These are phyloP conservation scores for Trematocara nigrifrons DNA, from an alignment of 2,113 vertebrate species.

Conservation along the genomic window DNA sequence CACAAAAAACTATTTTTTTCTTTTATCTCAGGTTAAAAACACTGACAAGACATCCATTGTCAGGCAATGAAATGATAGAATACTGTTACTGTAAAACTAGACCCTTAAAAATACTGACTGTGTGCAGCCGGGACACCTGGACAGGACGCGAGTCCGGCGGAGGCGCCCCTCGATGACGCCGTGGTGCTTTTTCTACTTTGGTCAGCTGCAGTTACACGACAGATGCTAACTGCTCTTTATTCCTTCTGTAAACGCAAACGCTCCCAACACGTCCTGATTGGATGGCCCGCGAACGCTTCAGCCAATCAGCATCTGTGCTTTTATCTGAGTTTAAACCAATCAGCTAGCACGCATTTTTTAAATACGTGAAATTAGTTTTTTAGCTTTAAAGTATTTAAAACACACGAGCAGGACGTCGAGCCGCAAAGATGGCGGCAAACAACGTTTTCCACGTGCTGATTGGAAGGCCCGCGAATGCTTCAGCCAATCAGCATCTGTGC, in stretches of 20 bases:
- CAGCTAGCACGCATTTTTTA: too few relatives aligned
- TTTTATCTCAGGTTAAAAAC: slow-evolving; percentile 76
- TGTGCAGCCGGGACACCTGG: slow-evolving; percentile 70
- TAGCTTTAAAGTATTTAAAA: too few relatives aligned
- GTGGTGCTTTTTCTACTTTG: background rate
- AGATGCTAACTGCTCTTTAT: background rate
- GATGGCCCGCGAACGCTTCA: background rate
- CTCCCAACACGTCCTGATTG: background rate
- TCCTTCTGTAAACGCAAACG: accelerated
- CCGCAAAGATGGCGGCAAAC: too few relatives aligned
- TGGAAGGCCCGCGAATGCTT: background rate
- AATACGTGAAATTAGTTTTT: too few relatives aligned
- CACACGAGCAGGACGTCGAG: too few relatives aligned
- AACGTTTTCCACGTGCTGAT: background rate
- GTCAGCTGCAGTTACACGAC: slow-evolving; percentile 5
- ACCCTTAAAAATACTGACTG: slow-evolving; percentile 82
- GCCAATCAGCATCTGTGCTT: too few relatives aligned
- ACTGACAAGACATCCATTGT: slow-evolving; percentile 89
- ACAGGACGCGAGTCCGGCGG: slow-evolving; percentile 74
- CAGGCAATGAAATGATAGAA: slow-evolving; percentile 90
- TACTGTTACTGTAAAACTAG: slow-evolving; percentile 83
- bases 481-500: background rate
- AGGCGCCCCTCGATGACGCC: background rate
- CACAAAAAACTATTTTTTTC: slow-evolving; percentile 84
- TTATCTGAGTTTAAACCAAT: too few relatives aligned